Base-by-base conservation (phyloP, 2,888 invertebrate species). In the Polyploca ridens region DNA sequence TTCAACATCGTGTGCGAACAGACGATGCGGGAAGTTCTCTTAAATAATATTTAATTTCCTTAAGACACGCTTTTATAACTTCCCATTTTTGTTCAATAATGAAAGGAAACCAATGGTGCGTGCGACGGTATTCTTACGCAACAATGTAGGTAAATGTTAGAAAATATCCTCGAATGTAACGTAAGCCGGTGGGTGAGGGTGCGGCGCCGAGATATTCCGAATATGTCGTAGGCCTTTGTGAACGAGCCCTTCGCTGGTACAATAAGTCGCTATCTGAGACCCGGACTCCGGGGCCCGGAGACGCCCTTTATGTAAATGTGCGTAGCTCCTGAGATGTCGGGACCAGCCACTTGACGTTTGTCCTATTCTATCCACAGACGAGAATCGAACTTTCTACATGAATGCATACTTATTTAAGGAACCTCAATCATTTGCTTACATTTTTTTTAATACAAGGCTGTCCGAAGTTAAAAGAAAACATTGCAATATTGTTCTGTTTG, bases 241-340 rank as follows among this genome's bases (percentile, higher is more conserved):
- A 41, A 41, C 11, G 41, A 19, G 61, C 61, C 41, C 38, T 61
- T 27, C 41, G 16, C 54, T 13, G 27, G 35, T 57, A 63, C 57
- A 63, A 57, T 63, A 63, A 63, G 63, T 35, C 54, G 64, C 49
- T 64, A 61, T 64, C 54, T 60, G 44, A 38, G 59, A 16, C 49
- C 49, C 49, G 16, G 16, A 49, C 16, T 14, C 46, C 46, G n/a
- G 46, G 6, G 46, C 19, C 19, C 54, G 10, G 10, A 54, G 67
- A 41, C 62, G 70, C 70, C 76, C 74, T 75, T 78, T 78, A 79
- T 78, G 78, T 72, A 76, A 79, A 77, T 78, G 75, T 66, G 66
- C 65, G 71, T 70, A 54, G 54, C 54, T 16, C 27, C 27, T 41
- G 61, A 61, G 61, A 61, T 44, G 61, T 27, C 5, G 41, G 61